Conservation (phyloP, 2,797 vertebrate species). For the Falco novaeseelandiae region DNA sequence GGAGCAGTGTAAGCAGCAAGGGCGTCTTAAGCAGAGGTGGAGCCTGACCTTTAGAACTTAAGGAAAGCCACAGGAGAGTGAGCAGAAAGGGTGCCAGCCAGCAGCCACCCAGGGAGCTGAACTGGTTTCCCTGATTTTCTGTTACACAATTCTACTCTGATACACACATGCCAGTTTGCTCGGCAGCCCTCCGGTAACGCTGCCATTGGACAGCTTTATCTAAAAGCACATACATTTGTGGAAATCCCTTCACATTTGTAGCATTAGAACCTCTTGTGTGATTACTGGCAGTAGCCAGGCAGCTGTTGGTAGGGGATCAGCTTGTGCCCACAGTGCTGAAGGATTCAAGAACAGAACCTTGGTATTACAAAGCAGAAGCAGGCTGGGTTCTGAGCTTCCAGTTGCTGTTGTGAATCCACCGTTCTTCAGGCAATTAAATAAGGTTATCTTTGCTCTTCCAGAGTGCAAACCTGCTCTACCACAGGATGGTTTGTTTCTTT, state of each 20-base stretch:
- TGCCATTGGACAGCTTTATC: rapidly evolving
- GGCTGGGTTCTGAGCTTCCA: background rate
- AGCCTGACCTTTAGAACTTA: background rate
- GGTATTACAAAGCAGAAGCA: background rate
- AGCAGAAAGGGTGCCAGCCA: background rate
- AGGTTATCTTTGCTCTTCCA: background rate
- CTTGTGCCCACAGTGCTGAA: slow-evolving; percentile 67
- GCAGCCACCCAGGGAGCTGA: background rate
- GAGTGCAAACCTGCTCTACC: background rate
- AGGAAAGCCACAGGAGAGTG: background rate
- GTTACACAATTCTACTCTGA: rapidly evolving
- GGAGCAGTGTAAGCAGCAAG: background rate
- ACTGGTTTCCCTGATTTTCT: background rate
- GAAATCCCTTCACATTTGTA: background rate
- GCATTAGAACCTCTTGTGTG: slow-evolving; percentile 50
- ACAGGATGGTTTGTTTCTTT: background rate
- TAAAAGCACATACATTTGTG: background rate
- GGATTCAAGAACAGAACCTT: background rate
- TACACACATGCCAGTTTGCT: rapidly evolving
- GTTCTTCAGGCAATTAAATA: background rate
- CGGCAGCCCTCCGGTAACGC: background rate
- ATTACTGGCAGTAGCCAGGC: slow-evolving; percentile 75
- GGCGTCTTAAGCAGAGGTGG: background rate
- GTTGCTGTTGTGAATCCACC: background rate
- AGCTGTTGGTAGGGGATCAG: slow-evolving; percentile 74